Evolutionary conservation across 2,113 vertebrate genomes (phyloP), one percentile per base, ranked within the genome.

Genomic region (Dromas ardeola): DNA sequence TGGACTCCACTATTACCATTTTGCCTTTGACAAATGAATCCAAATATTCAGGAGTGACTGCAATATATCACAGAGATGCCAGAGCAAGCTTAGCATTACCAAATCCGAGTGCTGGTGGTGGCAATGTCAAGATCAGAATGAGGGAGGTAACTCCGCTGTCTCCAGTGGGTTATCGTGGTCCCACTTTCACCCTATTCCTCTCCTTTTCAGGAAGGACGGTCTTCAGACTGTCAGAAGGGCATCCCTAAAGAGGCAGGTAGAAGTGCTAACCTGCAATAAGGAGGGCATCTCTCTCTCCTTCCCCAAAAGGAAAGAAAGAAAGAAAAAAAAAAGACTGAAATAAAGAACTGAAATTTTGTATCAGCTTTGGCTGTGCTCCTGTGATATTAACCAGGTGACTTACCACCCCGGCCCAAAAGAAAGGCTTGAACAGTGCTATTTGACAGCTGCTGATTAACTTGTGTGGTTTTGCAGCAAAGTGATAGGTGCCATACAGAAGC

Each of bases 361-460:
- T 72, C 30, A 69, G 69, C 27, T 81, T 58, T 94, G 88, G 71
- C 45, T 70, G 52, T 40, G 7, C 2, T 67, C 52, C 42, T n/a
- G 23, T 56, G 67, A 12, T 32, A 21, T 8, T 52, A 55, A 14
- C 4, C 65, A 49, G 23, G 55, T 71, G 59, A 92, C 50, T 62
- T 78, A 23, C n/a, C 47, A 63, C 19, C 32, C 34, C 0, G 1
- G 59, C 26, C 19, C 59, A 58, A 59, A 50, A 62, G 74, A 36
- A 74, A 18, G 16, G 50, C 23, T 71, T 67, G 29, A 47, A 20
- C 11, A 4, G 12, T 21, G 38, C 63, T 66, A 8, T 59, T 29
- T 94, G 63, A 71, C 76, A 94, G 92, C 94, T 95, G 88, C 95
- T 81, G 88, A 36, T 65, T 52, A 29, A 80, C 43, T 45, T 50